Conservation (phyloP, 35 echinoderm and acorn worm genomes). For the Ophiothrix spiculata region DNA sequence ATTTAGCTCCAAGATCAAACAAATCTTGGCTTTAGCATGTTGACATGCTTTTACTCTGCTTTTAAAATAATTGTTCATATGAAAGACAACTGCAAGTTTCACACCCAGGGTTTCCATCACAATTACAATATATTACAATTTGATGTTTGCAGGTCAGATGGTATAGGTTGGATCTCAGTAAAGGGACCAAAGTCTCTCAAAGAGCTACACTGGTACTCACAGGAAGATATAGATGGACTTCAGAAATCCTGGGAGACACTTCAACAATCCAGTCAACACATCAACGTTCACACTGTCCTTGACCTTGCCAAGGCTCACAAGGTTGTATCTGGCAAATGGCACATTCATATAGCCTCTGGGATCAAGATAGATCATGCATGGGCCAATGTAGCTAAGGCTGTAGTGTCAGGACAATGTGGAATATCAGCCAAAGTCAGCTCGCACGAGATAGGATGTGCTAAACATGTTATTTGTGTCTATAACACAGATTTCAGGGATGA, state of each 20-base stretch:
- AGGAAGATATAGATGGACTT: not conserved
- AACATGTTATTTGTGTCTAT: conserved; percentile 37
- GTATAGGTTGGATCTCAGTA: conserved; percentile 12
- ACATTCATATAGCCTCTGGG: not conserved
- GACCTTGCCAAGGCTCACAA: not conserved
- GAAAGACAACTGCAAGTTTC: no score
- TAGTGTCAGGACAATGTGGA: not conserved
- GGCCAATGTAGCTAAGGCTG: conserved; percentile 27
- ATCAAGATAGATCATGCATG: conserved; percentile 10
- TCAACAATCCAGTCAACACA: not conserved
- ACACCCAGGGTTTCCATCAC: no score
- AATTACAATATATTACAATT: not conserved
- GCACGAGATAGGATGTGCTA: not conserved
- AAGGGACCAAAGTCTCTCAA: no score
- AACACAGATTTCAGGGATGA: conserved; percentile 28
- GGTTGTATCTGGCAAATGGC: conserved; percentile 19
- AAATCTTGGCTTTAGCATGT: no score
- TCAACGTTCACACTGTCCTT: not conserved
- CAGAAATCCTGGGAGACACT: not conserved
- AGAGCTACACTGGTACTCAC: no score
- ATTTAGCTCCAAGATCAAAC: no score
- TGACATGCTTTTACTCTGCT: no score
- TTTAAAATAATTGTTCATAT: no score
- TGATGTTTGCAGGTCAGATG: not conserved
- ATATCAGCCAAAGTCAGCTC: conserved; percentile 21